Evolutionary conservation across 92 coral and sea anemone species (phyloP).

Genomic region (Siderastrea siderea): DNA sequence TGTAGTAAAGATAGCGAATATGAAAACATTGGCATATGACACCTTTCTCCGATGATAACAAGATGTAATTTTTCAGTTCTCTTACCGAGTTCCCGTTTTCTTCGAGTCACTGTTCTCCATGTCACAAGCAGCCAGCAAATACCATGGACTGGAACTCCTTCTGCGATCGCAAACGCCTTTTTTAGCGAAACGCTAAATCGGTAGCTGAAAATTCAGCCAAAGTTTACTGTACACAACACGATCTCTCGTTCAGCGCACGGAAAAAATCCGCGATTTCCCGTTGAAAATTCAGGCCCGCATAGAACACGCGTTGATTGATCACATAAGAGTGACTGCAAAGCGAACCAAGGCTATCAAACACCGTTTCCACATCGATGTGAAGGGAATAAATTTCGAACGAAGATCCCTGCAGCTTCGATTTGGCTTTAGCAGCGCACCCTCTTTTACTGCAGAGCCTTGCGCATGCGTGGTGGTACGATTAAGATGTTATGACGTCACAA

Average conservation of each 20-base stretch:
- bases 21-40: not conserved
- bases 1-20: not conserved
- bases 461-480: slow-evolving; percentile 9
- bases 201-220: not conserved
- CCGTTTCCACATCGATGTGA: slow-evolving; percentile 34
- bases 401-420: slow-evolving; percentile 27
- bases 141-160: slow-evolving; percentile 19
- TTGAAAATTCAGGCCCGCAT: slow-evolving; percentile 3
- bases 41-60: not conserved
- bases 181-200: not conserved
- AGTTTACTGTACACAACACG: slow-evolving; percentile 10
- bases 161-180: slow-evolving; percentile 23
- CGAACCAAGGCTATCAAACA: slow-evolving; percentile 4
- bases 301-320: not conserved
- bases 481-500: slow-evolving; percentile 41
- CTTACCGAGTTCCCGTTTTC: slow-evolving; percentile 91
- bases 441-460: not conserved
- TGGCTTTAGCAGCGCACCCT: slow-evolving; percentile 53
- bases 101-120: slow-evolving; percentile 80
- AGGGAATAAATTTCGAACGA: not conserved
- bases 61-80: not conserved
- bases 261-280: not conserved
- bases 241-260: slow-evolving; percentile 9
- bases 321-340: not conserved
- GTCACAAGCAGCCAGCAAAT: not conserved